These are phyloP conservation scores for Orycteropus afer DNA, from an alignment of 2,113 vertebrate species.

Conservation along the genomic window DNA sequence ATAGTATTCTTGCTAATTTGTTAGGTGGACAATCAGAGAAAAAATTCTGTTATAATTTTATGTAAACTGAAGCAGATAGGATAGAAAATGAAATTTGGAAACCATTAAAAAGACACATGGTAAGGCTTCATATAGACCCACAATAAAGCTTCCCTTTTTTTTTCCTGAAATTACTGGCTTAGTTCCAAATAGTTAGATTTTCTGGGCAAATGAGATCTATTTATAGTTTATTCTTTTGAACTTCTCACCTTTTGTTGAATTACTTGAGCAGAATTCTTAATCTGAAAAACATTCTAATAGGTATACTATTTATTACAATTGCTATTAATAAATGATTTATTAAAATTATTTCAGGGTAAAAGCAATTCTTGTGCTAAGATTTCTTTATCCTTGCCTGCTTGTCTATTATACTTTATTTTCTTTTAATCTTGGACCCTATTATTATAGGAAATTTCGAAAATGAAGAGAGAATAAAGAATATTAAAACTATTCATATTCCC, in stretches of 20 bases:
- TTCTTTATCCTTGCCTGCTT: conserved; percentile 11
- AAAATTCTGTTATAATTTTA: neutral
- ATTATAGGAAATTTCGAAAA: conserved; percentile 34
- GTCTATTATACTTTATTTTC: conserved; percentile 49
- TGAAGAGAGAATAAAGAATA: neutral
- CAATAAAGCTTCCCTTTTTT: too few relatives aligned
- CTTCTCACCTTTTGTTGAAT: conserved; percentile 76
- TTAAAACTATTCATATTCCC: neutral
- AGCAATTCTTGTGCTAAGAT: conserved; percentile 48
- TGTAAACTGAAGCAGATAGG: neutral
- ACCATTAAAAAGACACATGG: neutral
- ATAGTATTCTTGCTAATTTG: neutral
- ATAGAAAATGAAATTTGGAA: neutral
- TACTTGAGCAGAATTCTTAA: conserved; percentile 68
- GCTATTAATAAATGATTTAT: neutral
- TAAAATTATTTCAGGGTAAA: conserved; percentile 68
- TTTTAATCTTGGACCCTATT: conserved; percentile 52
- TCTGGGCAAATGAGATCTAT: neutral
- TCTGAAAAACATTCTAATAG: neutral
- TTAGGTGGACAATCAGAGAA: neutral
- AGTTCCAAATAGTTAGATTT: neutral
- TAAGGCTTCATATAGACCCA: too few relatives aligned
- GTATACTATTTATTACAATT: neutral
- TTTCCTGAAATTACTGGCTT: conserved; percentile 4
- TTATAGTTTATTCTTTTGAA: conserved; percentile 63